Base-by-base conservation (phyloP, 92 coral and sea anemone genomes). In the Desmophyllum pertusum region DNA sequence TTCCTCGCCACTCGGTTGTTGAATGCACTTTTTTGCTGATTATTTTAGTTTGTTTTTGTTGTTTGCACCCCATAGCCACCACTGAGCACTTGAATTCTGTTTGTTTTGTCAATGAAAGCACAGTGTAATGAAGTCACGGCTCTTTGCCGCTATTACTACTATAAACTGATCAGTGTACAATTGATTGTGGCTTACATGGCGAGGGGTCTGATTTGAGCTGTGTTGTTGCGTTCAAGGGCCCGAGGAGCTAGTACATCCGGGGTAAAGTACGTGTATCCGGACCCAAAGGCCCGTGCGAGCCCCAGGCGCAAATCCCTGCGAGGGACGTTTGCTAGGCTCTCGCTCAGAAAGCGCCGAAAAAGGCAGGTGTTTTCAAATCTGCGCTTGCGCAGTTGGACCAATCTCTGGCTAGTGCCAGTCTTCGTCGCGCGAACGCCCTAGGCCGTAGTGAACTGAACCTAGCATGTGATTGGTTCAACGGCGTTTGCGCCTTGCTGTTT, bases 151-250 rank as follows among this genome's bases (percentile, higher is more conserved):
- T 40, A 38, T 48, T 27, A 18, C 37, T 38, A 25, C 31, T 38
- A 38, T n/a, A n/a, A n/a, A n/a, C n/a, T n/a, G 25, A 29, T 37
- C 27, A 40, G 70, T 50, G 65, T 67, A 17, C 64, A 39, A 27
- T 72, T 72, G 31, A 71, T 82, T 82, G 79, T 72, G 79, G 79
- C 86, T 73, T 71, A 72, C 62, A 57, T 61, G 67, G 87, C 87
- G 87, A 86, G 89, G 94, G 94, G 94, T 91, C 91, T 91, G 90
- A 91, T 65, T n/a, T n/a, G 78, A 90, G 94, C 94, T 91, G 88
- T 85, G 75, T 91, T 91, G 91, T 91, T 91, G 92, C 92, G 68
- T 91, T 91, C 92, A 88, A 92, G 98, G 95, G 92, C 97, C 89
- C 97, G 94, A 87, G 87, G 93, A 86, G 89, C 84, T 88, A 90